Evolutionary conservation across 2,888 invertebrate genomes (phyloP).

Genomic region (Sinodicranocentrus sp.): DNA sequence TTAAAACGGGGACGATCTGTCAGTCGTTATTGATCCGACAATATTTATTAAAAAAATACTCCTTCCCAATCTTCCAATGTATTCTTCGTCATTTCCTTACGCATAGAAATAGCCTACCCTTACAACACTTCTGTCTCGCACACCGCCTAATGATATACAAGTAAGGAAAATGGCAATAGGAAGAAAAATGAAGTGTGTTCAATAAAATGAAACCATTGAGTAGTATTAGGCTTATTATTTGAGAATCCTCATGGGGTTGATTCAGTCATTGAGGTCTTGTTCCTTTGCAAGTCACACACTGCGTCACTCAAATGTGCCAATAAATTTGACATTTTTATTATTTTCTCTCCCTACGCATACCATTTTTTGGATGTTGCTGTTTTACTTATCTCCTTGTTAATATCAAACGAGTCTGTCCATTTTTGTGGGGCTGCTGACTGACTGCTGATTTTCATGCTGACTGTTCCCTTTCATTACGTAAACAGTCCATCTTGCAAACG

Average conservation of each 20-base stretch:
- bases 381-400: not conserved
- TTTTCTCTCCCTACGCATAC: too few species aligned
- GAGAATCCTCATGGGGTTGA: slow-evolving; percentile 23
- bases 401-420: not conserved
- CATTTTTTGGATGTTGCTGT: slow-evolving; percentile 21
- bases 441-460: slow-evolving; percentile 3
- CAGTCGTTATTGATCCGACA: slow-evolving; percentile 3
- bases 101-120: not conserved
- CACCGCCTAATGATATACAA: too few species aligned
- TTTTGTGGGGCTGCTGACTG: not conserved
- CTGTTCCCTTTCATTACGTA: slow-evolving; percentile 2
- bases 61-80: not conserved
- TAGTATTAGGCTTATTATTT: too few species aligned
- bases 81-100: not conserved
- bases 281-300: not conserved
- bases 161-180: too few species aligned
- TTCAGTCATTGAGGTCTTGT: not conserved
- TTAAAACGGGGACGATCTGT: not conserved
- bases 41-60: not conserved
- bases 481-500: not conserved
- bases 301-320: slow-evolving; percentile 40
- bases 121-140: too few species aligned
- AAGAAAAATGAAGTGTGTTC: too few species aligned
- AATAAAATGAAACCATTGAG: too few species aligned
- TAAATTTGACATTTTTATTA: slow-evolving; percentile 45